Base-by-base conservation (phyloP, 92 coral and sea anemone genomes). In the Porites cylindrica region DNA sequence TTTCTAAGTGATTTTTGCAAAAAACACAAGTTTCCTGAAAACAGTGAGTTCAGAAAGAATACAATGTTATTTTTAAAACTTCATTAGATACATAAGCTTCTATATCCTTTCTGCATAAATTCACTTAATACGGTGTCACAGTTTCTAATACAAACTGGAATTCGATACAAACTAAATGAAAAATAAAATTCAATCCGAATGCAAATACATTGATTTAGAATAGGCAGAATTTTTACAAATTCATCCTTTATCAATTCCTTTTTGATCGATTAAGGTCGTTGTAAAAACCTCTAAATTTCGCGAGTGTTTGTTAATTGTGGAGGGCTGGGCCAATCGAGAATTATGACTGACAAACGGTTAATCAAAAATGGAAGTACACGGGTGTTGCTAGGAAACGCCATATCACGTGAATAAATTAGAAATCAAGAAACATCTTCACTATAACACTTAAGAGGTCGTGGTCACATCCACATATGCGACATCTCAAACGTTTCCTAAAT, bases 311-410 rank as follows among this genome's bases (percentile, higher is more conserved):
- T 76, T 76, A 56, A 76, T 59, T 13, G 67, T 24, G 50, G 24
- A 6, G 67, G 69, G 81, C 12, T 65, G 80, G 29, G 66, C 18
- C 80, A 76, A 10, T 14, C 10, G 64, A 63, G 11, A 76, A 12
- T 29, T 29, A 20, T 76, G 81, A 76, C 53, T 58, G 67, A 52
- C 80, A 24, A 56, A 76, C 20, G 80, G 80, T n/a, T 76, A 53
- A 54, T 76, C 50, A n/a, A 47, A 56, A 76, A 76, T 53, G 66
- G 65, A 56, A 56, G 19, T 16, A 10, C 9, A 10, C 18, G 80
- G 12, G 50, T 51, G 80, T 76, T 20, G 79, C 79, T 9, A 38
- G 32, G 79, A 23, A 52, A 54, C 47, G 64, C 53, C 47, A 3
- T 8, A 8, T 54, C 24, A 2, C 6, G 16, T 21, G 61, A 56